phyloP scores from a whole-genome alignment of 2,888 invertebrate species.

The Polyommatus icarus region DNA sequence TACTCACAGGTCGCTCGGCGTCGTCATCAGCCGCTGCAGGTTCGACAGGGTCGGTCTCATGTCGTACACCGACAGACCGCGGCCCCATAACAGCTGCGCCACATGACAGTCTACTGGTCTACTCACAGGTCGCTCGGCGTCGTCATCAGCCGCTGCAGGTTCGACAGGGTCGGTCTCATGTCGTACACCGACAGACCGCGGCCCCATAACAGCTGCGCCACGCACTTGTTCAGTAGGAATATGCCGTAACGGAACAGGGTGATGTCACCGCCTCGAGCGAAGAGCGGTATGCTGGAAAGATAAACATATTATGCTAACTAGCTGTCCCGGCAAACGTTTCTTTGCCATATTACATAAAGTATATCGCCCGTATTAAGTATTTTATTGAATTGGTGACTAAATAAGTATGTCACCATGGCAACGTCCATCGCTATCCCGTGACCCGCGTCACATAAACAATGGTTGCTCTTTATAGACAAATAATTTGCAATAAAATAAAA shows the following conservation, averaged over 20 bases:
- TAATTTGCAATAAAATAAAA: no score
- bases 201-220: conserved; percentile 92
- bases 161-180: conserved; percentile 87
- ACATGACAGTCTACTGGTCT: conserved; percentile 62
- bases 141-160: conserved; percentile 82
- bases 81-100: conserved; percentile 91
- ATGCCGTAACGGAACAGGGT: conserved; percentile 93
- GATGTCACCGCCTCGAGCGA: conserved; percentile 87
- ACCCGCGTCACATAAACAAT: no score
- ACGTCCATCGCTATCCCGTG: no score
- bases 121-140: conserved; percentile 61
- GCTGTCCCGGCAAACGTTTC: no score
- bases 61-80: conserved; percentile 86
- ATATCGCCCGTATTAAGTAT: no score
- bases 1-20: no score
- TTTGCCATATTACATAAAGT: no score
- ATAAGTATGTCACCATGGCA: no score
- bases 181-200: conserved; percentile 87
- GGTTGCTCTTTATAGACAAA: no score
- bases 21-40: no score
- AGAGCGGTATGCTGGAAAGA: conserved; percentile 88
- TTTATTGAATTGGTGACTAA: no score
- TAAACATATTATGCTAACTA: no score
- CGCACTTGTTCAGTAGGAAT: conserved; percentile 95
- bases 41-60: conserved; percentile 87